These are phyloP conservation scores for Alouatta palliata DNA, from an alignment of 2,113 vertebrate genomes.

Conservation along the genomic window DNA sequence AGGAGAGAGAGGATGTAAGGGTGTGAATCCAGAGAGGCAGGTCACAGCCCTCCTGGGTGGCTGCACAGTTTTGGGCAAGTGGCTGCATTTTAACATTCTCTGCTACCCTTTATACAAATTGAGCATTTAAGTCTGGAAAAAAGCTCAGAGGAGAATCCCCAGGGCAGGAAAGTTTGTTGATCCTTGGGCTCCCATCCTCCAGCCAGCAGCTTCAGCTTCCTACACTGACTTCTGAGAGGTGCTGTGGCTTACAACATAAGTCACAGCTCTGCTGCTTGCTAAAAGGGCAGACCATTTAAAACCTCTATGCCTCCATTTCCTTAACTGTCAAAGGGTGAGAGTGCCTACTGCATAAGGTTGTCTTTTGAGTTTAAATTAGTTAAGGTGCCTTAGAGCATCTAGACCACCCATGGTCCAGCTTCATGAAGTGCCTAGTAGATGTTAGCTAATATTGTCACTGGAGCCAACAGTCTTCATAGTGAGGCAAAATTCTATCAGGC, in stretches of 20 bases:
- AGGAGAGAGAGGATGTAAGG: background rate
- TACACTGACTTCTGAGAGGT: background rate
- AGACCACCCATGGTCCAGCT: background rate
- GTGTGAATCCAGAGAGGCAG: background rate
- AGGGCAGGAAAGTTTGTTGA: background rate
- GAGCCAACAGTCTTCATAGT: background rate
- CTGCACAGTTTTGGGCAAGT: background rate
- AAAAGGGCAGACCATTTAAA: background rate
- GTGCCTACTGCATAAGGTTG: background rate
- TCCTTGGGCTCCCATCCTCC: background rate
- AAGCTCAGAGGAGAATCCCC: background rate
- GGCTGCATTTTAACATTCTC: background rate
- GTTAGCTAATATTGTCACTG: background rate
- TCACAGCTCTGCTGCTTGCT: background rate
- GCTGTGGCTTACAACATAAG: background rate
- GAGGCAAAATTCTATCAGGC: background rate
- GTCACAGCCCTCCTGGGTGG: background rate
- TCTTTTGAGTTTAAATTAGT: background rate
- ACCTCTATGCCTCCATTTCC: conserved; percentile 8
- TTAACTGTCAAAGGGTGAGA: background rate
- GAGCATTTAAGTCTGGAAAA: background rate
- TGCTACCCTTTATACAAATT: background rate
- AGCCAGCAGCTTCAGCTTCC: background rate
- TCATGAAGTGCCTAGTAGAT: background rate
- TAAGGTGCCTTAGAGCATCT: background rate